Base-by-base conservation (phyloP, 2,888 invertebrate species). In the Philopedon plagiatum region DNA sequence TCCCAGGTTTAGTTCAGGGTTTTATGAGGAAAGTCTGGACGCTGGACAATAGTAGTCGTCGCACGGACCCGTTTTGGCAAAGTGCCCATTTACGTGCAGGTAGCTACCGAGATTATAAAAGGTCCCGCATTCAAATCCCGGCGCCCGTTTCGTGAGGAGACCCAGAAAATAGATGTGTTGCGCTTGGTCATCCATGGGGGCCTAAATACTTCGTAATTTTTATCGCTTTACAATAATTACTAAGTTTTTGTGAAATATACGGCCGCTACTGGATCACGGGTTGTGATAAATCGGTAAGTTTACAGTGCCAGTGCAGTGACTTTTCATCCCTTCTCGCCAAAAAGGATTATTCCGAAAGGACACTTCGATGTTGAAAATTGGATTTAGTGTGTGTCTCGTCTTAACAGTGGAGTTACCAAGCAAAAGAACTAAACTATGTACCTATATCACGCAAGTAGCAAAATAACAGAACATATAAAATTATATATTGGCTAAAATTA, bases 61-160 rank as follows among this genome's bases (percentile, higher is more conserved):
- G 71, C 67, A 56, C 57, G 67, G 32, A 37, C 73, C 70, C 32
- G 79, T 81, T 80, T 82, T 83, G 83, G 83, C 83, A 81, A 23
- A 23, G 23, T 82, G 83, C 83, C 83, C 80, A 78, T 76, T 77
- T 79, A 77, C 81, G 76, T 86, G 87, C 86, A 88, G 87, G 86
- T 87, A 86, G 86, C 82, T 78, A 84, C 87, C 87, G 86, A 87
- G 86, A 86, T 88, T 89, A 89, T 89, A 89, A 89, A 89, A 88
- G 86, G 85, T 83, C 85, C 84, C 85, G 84, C 86, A 84, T 82
- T 83, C 81, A 83, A 81, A 83, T 80, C 82, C 85, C 86, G 86
- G 83, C 84, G 88, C 87, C 88, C 89, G 88, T 88, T 87, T 87
- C 87, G 87, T 86, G 86, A 86, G 86, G 85, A 87, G 85, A 86